Evolutionary conservation across 1,140 invertebrate species (phyloP), one percentile per base, ranked within the genome.

Genomic region (Homalodisca vitripennis): DNA sequence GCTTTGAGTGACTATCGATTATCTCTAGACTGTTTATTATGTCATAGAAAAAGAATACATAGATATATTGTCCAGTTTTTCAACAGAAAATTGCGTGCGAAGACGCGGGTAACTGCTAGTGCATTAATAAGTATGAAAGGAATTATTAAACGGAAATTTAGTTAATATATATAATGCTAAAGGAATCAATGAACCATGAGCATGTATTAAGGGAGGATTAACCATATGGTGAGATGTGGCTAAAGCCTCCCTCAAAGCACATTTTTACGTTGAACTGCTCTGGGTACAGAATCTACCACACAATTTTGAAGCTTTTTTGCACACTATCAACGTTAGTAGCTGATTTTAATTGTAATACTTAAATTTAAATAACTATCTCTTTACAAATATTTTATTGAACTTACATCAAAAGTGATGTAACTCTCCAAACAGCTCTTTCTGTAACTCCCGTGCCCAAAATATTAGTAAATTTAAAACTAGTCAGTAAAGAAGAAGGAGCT

Each of bases 221-320:
- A 20, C 48, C 48, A 20, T 51, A 51, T 51, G 17, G 17, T 51
- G 14, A 51, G 48, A 51, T 3, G 3, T 51, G 14, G n/a, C n/a
- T n/a, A n/a, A 51, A 51, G 48, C 48, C 48, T 51, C 48, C 48
- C 48, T 51, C 14, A 51, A 51, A 51, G 48, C 48, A 51, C 48
- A 51, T 51, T 51, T 51, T 51, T 51, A 51, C 48, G 17, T 51
- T 51, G n/a, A 51, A 14, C 48, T 51, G 14, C 22, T n/a, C 48
- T 51, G 48, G 48, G 48, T 20, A 14, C 17, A 51, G 14, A 20
- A 51, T 51, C 3, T 51, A 12, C 48, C n/a, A 51, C 22, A 51
- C 22, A 14, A 51, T 51, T 51, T 20, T 20, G 48, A 51, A 51
- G 48, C 48, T 51, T 51, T 20, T 51, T 51, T 51, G 22, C 14